Conservation (phyloP, 2,888 invertebrate genomes). For the Arctia plantaginis region DNA sequence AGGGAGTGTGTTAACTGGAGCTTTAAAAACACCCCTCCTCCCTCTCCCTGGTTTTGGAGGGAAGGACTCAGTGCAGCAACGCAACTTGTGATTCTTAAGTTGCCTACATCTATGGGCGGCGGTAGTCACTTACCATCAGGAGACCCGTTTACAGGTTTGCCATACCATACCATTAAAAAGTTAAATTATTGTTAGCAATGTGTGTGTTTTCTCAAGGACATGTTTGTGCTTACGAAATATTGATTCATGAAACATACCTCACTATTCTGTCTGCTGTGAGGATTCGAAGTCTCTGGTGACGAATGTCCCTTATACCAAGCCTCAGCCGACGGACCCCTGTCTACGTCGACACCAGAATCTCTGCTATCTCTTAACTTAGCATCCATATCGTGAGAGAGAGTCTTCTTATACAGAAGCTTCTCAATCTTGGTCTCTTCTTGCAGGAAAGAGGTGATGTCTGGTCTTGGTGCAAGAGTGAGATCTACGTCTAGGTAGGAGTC, state of each 20-base stretch:
- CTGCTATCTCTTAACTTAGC: constrained; percentile 89
- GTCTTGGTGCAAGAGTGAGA: constrained; percentile 89
- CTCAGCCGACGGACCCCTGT: constrained; percentile 86
- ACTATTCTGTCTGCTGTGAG: constrained; percentile 93
- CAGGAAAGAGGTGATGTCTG: constrained; percentile 93
- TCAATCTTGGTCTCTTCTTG: constrained; percentile 92
- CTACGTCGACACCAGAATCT: constrained; percentile 92
- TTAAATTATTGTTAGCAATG: neutral
- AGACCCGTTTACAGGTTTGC: too few species aligned
- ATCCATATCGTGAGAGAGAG: constrained; percentile 90
- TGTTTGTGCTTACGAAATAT: neutral
- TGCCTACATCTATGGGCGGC: too few species aligned
- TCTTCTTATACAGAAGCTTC: constrained; percentile 91
- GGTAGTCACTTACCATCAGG: too few species aligned
- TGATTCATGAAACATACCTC: constrained; percentile 79
- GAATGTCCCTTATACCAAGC: constrained; percentile 86
- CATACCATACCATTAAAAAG: too few species aligned
- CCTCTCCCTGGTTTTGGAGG: too few species aligned
- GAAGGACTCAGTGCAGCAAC: too few species aligned
- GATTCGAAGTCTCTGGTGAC: constrained; percentile 85
- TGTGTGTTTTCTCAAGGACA: too few species aligned
- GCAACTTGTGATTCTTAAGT: too few species aligned
- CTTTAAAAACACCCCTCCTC: too few species aligned
- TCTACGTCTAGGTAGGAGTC: constrained; percentile 90
- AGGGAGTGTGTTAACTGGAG: too few species aligned